phyloP scores from a whole-genome alignment of 2,113 vertebrate species.

The Parotia lawesii region DNA sequence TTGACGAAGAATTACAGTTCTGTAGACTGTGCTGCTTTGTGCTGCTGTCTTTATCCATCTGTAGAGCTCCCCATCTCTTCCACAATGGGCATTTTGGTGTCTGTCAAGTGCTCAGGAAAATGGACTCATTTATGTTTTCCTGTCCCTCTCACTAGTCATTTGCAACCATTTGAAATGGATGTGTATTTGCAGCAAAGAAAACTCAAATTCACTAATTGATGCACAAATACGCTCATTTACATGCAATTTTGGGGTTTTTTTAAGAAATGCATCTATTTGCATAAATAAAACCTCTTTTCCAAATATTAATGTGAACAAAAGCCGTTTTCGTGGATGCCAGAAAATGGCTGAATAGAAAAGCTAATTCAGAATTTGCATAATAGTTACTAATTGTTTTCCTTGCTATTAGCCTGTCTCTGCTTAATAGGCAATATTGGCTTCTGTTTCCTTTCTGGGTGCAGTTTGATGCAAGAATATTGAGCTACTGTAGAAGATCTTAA shows the following conservation, averaged over 20 bases:
- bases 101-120: slow-evolving; percentile 36
- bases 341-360: slow-evolving; percentile 18
- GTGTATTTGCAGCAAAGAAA: slow-evolving; percentile 22
- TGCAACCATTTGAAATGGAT: slow-evolving; percentile 1
- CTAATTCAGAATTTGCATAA: slow-evolving; percentile 38
- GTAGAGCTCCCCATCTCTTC: background rate
- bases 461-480: background rate
- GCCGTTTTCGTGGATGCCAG: background rate
- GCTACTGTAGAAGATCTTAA: background rate
- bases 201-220: slow-evolving; percentile 45
- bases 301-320: slow-evolving; percentile 48
- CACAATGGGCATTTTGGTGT: background rate
- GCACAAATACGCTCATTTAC: slow-evolving; percentile 39
- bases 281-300: slow-evolving; percentile 45
- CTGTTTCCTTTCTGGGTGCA: background rate
- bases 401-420: background rate
- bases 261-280: slow-evolving; percentile 46
- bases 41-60: background rate
- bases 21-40: background rate
- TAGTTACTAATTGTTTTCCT: slow-evolving; percentile 32
- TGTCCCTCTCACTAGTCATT: background rate
- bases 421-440: background rate
- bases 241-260: background rate
- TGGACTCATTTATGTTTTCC: background rate
- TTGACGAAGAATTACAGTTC: background rate